phyloP scores from a whole-genome alignment of 1,140 invertebrate genomes.

The Calephelis virginiensis region DNA sequence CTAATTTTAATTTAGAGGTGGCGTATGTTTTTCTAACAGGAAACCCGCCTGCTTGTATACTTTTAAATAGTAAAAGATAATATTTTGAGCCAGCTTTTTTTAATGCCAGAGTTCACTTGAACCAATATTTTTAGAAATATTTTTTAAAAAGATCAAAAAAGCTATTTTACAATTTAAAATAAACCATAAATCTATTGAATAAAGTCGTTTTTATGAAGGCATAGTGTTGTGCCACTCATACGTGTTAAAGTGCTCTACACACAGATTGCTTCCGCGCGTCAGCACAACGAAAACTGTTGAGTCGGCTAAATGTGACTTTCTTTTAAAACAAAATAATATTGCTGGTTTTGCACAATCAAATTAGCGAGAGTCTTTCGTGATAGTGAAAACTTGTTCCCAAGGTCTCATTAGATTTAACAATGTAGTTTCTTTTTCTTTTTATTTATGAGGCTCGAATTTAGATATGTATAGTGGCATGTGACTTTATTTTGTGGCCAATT shows the following conservation, averaged over 20 bases:
- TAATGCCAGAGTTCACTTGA: too few relatives aligned
- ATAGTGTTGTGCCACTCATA: slow-evolving; percentile 11
- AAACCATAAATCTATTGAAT: neutral
- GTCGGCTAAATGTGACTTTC: slow-evolving; percentile 20
- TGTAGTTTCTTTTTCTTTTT: too few relatives aligned
- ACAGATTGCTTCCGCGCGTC: slow-evolving; percentile 37
- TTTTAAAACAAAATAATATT: slow-evolving; percentile 14
- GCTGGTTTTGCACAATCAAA: slow-evolving; percentile 8
- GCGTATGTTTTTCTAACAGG: too few relatives aligned
- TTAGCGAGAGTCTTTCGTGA: neutral
- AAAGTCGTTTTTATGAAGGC: slow-evolving; percentile 19
- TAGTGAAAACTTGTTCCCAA: too few relatives aligned
- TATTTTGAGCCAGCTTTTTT: too few relatives aligned
- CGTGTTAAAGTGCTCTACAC: slow-evolving; percentile 34
- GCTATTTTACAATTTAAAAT: slow-evolving; percentile 1
- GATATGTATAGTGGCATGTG: too few relatives aligned
- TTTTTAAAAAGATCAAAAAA: slow-evolving; percentile 12
- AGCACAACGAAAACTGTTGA: slow-evolving; percentile 30
- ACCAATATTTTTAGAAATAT: neutral
- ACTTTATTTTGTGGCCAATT: too few relatives aligned
- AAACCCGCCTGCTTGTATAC: too few relatives aligned
- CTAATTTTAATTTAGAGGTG: too few relatives aligned
- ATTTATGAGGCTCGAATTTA: too few relatives aligned
- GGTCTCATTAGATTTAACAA: too few relatives aligned
- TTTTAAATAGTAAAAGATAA: too few relatives aligned